Evolutionary conservation across 2,888 invertebrate species (phyloP), one percentile per base, ranked within the genome.

Genomic region (Cerastis leucographa): DNA sequence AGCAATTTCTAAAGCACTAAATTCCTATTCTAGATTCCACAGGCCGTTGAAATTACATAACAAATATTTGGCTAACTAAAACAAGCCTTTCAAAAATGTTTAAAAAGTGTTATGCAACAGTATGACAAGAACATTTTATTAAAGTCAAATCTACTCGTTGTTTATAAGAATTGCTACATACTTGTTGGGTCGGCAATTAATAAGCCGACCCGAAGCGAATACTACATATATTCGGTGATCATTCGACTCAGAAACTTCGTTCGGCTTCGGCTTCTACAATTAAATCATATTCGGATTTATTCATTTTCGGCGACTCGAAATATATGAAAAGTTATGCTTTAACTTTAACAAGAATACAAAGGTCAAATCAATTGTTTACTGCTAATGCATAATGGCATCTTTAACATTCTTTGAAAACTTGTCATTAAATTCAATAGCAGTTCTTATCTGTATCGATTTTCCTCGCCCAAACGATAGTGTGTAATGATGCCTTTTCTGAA

Each of bases 401-500:
- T 19, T 11, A 64, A n/a, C n/a, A 35, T 7, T 64, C 19, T 62
- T 70, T 42, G 7, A 54, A 40, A 29, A 46, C 17, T 22, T 17
- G 29, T n/a, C 35, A 56, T 56, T 71, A 44, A 35, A 66, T 73
- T 69, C 35, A 42, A 54, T 65, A 62, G 8, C 51, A 70, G 29
- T 17, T 44, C 12, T 29, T 68, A 73, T 51, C 40, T 14, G 42
- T 25, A 70, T 54, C 49, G 17, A 46, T 49, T 68, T 51, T 35
- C 29, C 22, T 9, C 8, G 12, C 65, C 35, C 3, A n/a, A 56
- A 64, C 69, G 73, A 77, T 74, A 75, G 82, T 81, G 88, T 83
- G 83, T 74, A 82, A 71, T 67, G 78, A 75, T 69, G 64, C 40
- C 44, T 42, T 56, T 73, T 35, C 74, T 22, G 67, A 80, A 84